Percentiles rank a stretch among this genome's conserved stretches.
Conservation (phyloP, 2,113 vertebrate species). For the Rhynchomys soricoides region DNA sequence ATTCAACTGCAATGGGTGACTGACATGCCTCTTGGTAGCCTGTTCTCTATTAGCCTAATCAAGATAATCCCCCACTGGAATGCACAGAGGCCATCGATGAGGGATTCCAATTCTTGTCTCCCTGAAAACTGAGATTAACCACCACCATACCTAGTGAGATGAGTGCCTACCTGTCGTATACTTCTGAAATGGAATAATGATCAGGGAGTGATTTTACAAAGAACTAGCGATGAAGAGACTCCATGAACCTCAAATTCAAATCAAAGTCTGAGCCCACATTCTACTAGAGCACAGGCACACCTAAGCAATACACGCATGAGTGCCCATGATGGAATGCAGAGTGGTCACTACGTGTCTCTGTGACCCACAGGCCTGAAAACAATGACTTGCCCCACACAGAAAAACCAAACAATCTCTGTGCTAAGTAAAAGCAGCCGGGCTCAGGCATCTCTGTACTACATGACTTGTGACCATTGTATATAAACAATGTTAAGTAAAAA, state of each 20-base stretch:
- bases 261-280: not conserved
- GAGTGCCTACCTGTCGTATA: not conserved
- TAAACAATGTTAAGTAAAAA: not conserved
- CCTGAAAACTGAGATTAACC: not conserved
- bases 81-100: not conserved
- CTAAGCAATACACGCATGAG: not conserved
- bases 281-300: not conserved
- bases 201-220: not conserved
- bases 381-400: not conserved
- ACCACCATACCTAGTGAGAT: not conserved
- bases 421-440: not conserved
- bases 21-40: not conserved
- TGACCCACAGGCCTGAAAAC: not conserved
- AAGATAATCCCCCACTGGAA: not conserved
- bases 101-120: not conserved
- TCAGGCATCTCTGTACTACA: not conserved
- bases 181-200: constrained; percentile 11
- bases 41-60: not conserved
- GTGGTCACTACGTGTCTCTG: not conserved
- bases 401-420: not conserved
- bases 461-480: not conserved
- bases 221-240: not conserved
- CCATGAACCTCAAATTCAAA: not conserved
- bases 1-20: not conserved
- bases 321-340: not conserved